A percentile compares a stretch with the other conserved stretches of the same genome.
phyloP scores from a whole-genome alignment of 2,888 invertebrate species.

The Apamea monoglypha region DNA sequence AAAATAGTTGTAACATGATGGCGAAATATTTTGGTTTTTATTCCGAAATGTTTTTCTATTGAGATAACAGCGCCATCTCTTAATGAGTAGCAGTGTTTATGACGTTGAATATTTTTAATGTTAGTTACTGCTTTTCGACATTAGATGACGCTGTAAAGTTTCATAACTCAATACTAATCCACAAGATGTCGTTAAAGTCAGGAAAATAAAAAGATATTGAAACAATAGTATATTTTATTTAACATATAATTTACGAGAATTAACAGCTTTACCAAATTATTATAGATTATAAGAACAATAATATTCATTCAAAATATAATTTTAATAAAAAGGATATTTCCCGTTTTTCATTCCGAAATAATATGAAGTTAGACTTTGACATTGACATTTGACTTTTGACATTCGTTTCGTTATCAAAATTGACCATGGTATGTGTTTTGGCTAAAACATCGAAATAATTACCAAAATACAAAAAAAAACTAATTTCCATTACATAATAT shows the following conservation, averaged over 20 bases:
- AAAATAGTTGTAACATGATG: background rate
- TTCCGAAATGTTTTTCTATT: background rate
- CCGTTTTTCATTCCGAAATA: background rate
- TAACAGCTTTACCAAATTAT: background rate
- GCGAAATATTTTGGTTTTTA: background rate
- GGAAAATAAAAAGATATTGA: background rate
- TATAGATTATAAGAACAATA: too few relatives aligned
- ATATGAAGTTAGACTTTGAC: conserved; percentile 9
- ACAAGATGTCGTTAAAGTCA: background rate
- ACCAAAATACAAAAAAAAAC: background rate
- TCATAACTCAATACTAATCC: background rate
- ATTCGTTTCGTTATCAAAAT: conserved; percentile 47
- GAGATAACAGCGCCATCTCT: conserved; percentile 40
- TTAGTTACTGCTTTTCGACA: conserved; percentile 21
- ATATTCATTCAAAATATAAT: background rate
- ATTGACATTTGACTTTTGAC: conserved; percentile 40
- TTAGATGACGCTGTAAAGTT: conserved; percentile 52
- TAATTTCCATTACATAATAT: conserved; percentile 39
- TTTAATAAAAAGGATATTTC: fast-evolving
- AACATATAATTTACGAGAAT: background rate
- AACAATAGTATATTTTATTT: background rate
- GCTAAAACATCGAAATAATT: conserved; percentile 1
- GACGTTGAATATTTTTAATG: background rate
- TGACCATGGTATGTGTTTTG: conserved; percentile 33
- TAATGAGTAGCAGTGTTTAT: conserved; percentile 12